Evolutionary conservation across 2,113 vertebrate genomes (phyloP), one percentile per base, ranked within the genome.

Genomic region (Furnarius figulus): DNA sequence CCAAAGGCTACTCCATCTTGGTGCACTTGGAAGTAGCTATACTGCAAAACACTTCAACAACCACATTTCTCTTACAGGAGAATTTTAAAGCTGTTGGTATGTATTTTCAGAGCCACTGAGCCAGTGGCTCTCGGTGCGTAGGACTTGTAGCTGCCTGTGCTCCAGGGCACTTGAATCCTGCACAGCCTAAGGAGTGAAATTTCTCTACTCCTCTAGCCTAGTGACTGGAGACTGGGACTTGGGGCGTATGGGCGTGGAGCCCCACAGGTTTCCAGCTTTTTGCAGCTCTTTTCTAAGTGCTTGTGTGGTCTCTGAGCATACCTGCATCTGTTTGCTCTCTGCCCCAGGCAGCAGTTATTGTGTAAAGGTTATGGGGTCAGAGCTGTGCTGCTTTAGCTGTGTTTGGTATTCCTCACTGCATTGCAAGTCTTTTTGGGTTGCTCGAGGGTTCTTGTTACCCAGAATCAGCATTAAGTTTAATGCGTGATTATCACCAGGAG

Each of bases 81-180:
- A 42, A 49, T 49, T 63, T 40, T 55, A 33, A 85, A 76, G 56
- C 25, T 71, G n/a, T 33, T 37, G 18, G 7, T 22, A 2, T 42
- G 21, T 63, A 9, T 71, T 91, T 83, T 68, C 28, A 55, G 79
- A 89, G 68, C 24, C 30, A 8, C 65, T 23, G 47, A 67, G 50
- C 15, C 47, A 31, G n/a, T 58, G 73, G n/a, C 28, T 79, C 9
- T 76, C 0, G 0, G 5, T 39, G 42, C 2, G 0, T 5, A 19
- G 61, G 24, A 31, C n/a, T 46, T 33, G 17, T 28, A 53, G 33
- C n/a, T 89, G 52, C 31, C 9, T 8, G 23, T 70, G n/a, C 37
- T 77, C 33, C 8, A 12, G 8, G n/a, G 30, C 3, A 30, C 50
- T 62, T 49, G 17, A 75, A 28, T 87, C 55, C 33, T 71, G 33